A percentile compares a stretch with the other conserved stretches of the same genome.
Evolutionary conservation across 1,140 invertebrate genomes (phyloP).

Genomic region (Philotrypesis tridentata): DNA sequence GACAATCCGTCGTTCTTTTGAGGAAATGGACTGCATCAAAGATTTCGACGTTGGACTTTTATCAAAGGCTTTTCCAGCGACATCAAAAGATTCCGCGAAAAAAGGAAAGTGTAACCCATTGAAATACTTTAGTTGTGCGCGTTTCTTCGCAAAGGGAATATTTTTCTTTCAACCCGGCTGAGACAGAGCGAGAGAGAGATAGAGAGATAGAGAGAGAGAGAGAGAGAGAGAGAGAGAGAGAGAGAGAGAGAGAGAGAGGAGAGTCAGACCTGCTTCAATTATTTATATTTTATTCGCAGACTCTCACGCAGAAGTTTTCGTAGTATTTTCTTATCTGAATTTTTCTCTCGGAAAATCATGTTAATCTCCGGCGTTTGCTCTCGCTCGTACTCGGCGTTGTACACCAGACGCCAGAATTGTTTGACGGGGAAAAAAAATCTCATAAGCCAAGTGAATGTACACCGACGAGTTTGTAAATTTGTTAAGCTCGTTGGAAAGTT

Average conservation of each 20-base stretch:
- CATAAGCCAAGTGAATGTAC: not conserved
- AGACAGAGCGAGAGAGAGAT: no score
- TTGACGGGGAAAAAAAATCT: slow-evolving; percentile 5
- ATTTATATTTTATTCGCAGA: not conserved
- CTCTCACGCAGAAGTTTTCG: not conserved
- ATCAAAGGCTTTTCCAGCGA: not conserved
- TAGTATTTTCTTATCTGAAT: not conserved
- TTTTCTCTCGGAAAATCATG: no score
- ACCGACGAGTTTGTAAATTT: slow-evolving; percentile 10
- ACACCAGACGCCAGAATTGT: not conserved
- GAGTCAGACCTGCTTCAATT: not conserved
- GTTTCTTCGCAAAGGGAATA: not conserved
- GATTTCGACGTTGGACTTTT: not conserved
- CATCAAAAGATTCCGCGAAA: slow-evolving; percentile 10
- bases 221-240: no score
- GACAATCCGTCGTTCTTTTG: not conserved
- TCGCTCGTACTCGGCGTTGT: not conserved
- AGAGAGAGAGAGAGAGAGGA: no score
- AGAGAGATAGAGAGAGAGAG: no score
- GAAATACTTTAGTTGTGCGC: slow-evolving; percentile 16
- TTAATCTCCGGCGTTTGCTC: not conserved
- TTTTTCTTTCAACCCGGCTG: not conserved
- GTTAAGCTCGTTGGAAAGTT: slow-evolving; percentile 30
- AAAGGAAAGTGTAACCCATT: slow-evolving; percentile 10
- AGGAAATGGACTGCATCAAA: not conserved